Conservation (phyloP, 1,140 invertebrate genomes). For the Ptiloglossa arizonensis region DNA sequence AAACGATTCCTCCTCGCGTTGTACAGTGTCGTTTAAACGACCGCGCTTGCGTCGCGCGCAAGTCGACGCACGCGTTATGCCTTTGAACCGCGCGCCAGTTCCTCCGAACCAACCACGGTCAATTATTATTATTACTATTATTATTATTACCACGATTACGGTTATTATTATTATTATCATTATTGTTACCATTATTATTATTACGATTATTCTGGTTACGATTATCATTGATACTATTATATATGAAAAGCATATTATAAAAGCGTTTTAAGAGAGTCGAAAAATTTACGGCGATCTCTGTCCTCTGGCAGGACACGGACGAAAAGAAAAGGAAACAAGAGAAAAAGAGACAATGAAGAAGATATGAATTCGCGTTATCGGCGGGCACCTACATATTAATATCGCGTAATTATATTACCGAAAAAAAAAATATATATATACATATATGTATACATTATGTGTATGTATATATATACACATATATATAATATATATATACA, state of each 20-base stretch:
- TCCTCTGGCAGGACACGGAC: constrained; percentile 75
- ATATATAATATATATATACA: too few relatives aligned
- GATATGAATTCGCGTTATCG: constrained; percentile 43
- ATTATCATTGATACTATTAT: constrained; percentile 29
- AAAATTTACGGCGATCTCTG: constrained; percentile 67
- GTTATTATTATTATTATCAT: constrained; percentile 51
- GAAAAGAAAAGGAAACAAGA: background rate
- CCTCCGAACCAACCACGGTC: constrained; percentile 41
- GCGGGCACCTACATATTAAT: constrained; percentile 46
- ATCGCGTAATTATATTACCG: constrained; percentile 46
- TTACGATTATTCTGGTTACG: constrained; percentile 38
- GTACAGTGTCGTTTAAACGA: background rate
- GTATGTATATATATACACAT: constrained; percentile 38
- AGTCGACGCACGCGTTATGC: constrained; percentile 14
- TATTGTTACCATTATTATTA: constrained; percentile 50
- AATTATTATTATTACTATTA: constrained; percentile 61
- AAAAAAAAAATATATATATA: background rate
- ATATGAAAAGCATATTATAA: constrained; percentile 48
- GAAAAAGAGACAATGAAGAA: background rate
- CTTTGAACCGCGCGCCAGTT: constrained; percentile 51
- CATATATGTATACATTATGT: constrained; percentile 19
- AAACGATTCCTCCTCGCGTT: background rate
- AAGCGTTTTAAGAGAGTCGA: constrained; percentile 47
- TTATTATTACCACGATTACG: constrained; percentile 51
- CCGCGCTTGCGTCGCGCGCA: background rate